Evolutionary conservation across 1,140 invertebrate genomes (phyloP), one percentile per base, ranked within the genome.

Genomic region (Reticulitermes speratus): DNA sequence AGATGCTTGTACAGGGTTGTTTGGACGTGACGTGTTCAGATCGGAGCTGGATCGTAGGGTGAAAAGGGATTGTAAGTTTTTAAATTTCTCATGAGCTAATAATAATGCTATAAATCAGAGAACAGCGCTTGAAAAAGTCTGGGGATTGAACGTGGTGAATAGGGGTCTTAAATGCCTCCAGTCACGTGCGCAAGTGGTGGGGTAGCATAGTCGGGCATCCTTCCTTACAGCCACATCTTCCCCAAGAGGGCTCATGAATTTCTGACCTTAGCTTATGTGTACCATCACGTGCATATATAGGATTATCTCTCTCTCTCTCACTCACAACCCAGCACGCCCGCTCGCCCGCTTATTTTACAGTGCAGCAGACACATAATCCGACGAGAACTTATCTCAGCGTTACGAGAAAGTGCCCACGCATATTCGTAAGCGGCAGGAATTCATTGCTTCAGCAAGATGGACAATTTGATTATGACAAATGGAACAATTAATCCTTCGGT

Each of bases 11-110:
- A 8, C 25, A 30, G 14, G 65, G 1, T 75, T 30, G 25, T 30
- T 75, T 25, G 65, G 65, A 65, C 59, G 59, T 65, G 59, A 5
- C 7, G 45, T 48, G 14, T 16, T 12, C 45, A 48, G 45, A 48
- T 48, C 45, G 45, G 14, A 25, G 65, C 16, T 12, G 25, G 2
- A 75, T 6, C 11, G 25, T n/a, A 11, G 25, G 14, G 25, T 30
- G 25, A 14, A 30, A 75, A 16, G 65, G n/a, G n/a, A 30, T 11
- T 75, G 65, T 30, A 75, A 30, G 25, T 75, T 83, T 84, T 84
- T 84, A 84, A 84, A 84, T 84, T 84, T 84, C 83, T 84, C 83
- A 84, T 84, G 83, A 84, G 83, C 83, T 84, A 19, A 52, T 84
- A 44, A 84, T 84, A 84, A 84, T 52, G 38, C 21, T 84, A 84